Conservation (phyloP, 2,113 vertebrate species). For the Varanus salvator region DNA sequence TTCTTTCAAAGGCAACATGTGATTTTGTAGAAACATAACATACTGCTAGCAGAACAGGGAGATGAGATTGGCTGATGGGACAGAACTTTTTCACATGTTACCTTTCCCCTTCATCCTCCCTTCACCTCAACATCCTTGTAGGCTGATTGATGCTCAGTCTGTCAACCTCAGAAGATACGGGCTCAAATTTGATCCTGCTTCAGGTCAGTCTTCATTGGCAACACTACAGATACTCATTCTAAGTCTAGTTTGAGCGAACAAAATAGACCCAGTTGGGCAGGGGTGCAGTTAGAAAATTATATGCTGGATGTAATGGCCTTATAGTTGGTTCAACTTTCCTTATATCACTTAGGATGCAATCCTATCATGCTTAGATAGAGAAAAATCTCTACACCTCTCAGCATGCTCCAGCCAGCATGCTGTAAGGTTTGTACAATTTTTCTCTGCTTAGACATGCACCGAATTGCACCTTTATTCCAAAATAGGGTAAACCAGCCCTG, state of each 20-base stretch:
- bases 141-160: neutral
- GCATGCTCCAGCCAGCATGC: no score
- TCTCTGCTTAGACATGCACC: no score
- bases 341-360: no score
- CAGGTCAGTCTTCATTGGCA: neutral
- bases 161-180: neutral
- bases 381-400: no score
- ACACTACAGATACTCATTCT: neutral
- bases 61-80: neutral
- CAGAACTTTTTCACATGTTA: neutral
- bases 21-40: constrained; percentile 34
- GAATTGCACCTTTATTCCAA: no score
- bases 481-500: no score
- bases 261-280: neutral
- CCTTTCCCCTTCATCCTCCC: neutral
- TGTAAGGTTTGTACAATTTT: no score
- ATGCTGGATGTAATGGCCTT: no score
- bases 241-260: neutral
- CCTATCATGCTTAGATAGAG: no score
- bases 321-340: no score
- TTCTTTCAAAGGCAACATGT: constrained; percentile 46
- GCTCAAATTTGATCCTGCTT: neutral
- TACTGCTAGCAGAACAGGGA: constrained; percentile 26
- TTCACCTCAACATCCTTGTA: neutral
- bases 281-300: neutral